Base-by-base conservation (phyloP, 2,113 vertebrate genomes). In the Rhinolophus sinicus region DNA sequence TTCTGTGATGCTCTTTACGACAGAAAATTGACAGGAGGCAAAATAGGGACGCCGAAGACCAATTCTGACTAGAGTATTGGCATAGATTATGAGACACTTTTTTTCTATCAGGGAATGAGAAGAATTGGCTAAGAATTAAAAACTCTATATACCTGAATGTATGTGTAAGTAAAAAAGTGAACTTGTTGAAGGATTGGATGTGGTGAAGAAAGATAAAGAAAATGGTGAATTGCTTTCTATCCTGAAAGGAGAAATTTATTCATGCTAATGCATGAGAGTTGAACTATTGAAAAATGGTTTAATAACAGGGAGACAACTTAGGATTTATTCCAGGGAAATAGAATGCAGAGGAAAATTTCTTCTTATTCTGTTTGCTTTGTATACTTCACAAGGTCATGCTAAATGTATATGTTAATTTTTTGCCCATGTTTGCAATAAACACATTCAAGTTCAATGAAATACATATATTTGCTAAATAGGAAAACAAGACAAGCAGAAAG, bases 231-330 rank as follows among this genome's bases (percentile, higher is more conserved):
- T 96, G 50, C 60, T 94, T 95, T 83, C 70, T 78, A 26, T 30
- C n/a, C 56, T 18, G 33, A 88, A 60, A 67, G 33, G 50, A 92
- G 40, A 93, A 85, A 94, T 82, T 54, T 64, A 62, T 64, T 94
- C 13, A 26, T 54, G 65, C 77, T 52, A 76, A 81, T 90, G 19
- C 80, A 47, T 70, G 28, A 40, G 26, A 88, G 67, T 8, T 88
- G 54, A 88, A 52, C 81, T 94, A 64, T 67, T 96, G 77, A 95
- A 96, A 96, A 95, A 92, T 40, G 73, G 72, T 93, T 97, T 90
- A 95, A 35, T 90, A 82, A 65, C 47, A 93, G 67, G 69, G 81
- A 28, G 93, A 88, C 35, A 67, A 90, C 13, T 44, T 85, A 54
- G 82, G 40, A 67, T 88, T 82, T 90, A 81, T 94, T 90, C 75